Evolutionary conservation across 2,797 vertebrate species (phyloP).

Genomic region (Chloroceryle inda): DNA sequence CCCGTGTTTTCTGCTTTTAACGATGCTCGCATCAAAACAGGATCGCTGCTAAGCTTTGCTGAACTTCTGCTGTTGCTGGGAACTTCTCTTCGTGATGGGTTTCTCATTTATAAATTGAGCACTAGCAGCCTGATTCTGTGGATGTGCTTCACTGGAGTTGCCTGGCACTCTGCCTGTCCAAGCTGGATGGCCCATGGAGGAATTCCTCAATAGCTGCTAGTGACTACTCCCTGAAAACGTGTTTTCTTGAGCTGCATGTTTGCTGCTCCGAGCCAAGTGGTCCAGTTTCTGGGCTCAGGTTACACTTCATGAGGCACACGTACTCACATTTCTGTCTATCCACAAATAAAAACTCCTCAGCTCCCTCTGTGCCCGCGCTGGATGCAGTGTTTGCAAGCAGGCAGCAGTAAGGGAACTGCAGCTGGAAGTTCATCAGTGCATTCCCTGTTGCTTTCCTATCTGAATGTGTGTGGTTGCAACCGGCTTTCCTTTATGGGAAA

Average conservation of each 20-base stretch:
- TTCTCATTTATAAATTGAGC: not conserved
- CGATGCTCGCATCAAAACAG: not conserved
- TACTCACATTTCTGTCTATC: not conserved
- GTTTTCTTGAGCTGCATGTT: not conserved
- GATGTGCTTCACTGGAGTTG: not conserved
- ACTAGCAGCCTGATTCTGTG: not conserved
- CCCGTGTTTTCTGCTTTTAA: not conserved
- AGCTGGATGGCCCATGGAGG: not conserved
- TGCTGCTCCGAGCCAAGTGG: not conserved
- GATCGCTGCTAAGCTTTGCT: conserved; percentile 9
- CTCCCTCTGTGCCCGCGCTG: not conserved
- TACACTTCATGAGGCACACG: not conserved
- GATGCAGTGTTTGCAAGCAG: not conserved
- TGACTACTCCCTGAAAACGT: not conserved
- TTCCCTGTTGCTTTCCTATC: not conserved
- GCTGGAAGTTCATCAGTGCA: not conserved
- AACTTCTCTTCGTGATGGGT: not conserved
- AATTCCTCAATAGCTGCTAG: not conserved
- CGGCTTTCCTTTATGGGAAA: not conserved
- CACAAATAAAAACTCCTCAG: not conserved
- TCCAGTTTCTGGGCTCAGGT: not conserved
- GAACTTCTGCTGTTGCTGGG: not conserved
- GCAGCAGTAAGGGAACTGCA: not conserved
- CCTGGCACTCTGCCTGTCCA: not conserved
- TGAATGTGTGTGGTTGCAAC: not conserved